Evolutionary conservation across 2,113 vertebrate genomes (phyloP).

Genomic region (Oreochromis tanganicae): DNA sequence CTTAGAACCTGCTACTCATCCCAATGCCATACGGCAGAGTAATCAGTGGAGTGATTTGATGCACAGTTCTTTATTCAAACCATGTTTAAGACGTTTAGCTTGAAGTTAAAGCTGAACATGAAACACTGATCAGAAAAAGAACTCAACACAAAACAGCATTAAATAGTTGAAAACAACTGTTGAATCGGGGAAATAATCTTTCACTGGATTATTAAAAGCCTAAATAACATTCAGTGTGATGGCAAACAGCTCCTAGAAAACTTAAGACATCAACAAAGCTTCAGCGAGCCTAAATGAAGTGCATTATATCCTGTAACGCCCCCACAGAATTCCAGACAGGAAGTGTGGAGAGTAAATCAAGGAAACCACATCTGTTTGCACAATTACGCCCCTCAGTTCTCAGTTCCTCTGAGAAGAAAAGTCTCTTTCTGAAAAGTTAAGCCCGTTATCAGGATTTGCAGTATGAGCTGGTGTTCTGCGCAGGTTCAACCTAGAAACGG

Average conservation of each 20-base stretch:
- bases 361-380: slow-evolving; percentile 66
- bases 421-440: slow-evolving; percentile 10
- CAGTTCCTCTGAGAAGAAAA: slow-evolving; percentile 33
- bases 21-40: slow-evolving; percentile 10
- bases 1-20: slow-evolving; percentile 2
- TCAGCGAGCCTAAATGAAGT: slow-evolving; percentile 8
- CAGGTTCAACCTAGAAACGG: background rate
- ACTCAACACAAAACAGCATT: background rate
- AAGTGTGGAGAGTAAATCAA: slow-evolving; percentile 66
- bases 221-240: background rate
- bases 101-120: background rate
- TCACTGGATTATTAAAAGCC: background rate
- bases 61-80: background rate
- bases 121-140: background rate
- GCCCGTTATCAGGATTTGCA: background rate
- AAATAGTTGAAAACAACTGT: background rate
- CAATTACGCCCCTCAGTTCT: slow-evolving; percentile 54
- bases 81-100: background rate
- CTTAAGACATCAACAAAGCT: slow-evolving; percentile 21
- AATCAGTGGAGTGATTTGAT: background rate
- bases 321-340: slow-evolving; percentile 55
- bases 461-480: background rate
- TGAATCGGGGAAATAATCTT: background rate
- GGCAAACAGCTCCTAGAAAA: background rate
- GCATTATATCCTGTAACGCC: slow-evolving; percentile 36